These are phyloP conservation scores for Euura lappo DNA, from an alignment of 1,140 invertebrate species.

Conservation along the genomic window DNA sequence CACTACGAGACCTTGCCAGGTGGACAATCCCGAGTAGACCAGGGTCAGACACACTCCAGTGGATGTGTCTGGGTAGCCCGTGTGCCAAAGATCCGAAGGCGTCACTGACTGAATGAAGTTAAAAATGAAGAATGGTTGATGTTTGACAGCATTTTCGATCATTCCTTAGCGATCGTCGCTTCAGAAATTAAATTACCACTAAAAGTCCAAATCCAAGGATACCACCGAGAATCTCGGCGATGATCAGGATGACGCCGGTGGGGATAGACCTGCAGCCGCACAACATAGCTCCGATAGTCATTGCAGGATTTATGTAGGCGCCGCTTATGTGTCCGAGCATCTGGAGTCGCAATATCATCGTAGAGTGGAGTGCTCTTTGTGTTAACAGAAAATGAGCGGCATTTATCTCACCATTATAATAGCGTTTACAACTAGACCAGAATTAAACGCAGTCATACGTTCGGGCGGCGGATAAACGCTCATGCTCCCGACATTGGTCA, in stretches of 20 bases:
- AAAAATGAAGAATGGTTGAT: conserved; percentile 2
- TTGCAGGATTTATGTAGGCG: conserved; percentile 79
- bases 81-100: conserved; percentile 48
- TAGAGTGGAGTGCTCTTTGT: no score
- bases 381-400: neutral
- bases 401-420: conserved; percentile 64
- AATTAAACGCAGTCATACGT: conserved; percentile 69
- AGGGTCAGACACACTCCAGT: conserved; percentile 66
- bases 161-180: neutral
- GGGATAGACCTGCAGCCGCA: conserved; percentile 69
- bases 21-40: conserved; percentile 57
- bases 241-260: conserved; percentile 72
- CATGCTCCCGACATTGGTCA: conserved; percentile 63
- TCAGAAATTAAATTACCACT: conserved; percentile 47
- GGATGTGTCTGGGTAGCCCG: conserved; percentile 31
- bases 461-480: conserved; percentile 49
- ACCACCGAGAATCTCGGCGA: conserved; percentile 77
- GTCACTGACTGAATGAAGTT: conserved; percentile 48
- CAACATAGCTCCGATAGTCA: conserved; percentile 74
- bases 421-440: conserved; percentile 74
- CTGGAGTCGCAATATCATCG: conserved; percentile 40
- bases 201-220: conserved; percentile 71
- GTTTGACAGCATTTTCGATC: neutral
- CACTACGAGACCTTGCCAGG: conserved; percentile 61
- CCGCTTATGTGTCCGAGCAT: conserved; percentile 74